Evolutionary conservation across 2,888 invertebrate species (phyloP).

Genomic region (Drosophila quinaria): DNA sequence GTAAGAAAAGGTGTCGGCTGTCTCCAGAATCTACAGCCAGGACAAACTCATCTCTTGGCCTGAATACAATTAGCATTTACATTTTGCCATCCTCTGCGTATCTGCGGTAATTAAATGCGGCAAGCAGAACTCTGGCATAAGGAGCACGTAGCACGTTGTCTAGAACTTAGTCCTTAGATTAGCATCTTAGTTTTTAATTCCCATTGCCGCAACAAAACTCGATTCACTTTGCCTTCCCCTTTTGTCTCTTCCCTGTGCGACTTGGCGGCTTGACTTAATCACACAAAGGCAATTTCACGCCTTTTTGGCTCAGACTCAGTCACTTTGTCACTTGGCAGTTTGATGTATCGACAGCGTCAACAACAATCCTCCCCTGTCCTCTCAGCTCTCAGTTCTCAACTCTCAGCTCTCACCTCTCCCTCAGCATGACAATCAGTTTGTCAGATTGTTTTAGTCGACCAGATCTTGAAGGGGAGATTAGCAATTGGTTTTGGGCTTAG

Average conservation of each 20-base stretch:
- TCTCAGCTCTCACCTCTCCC: slow-evolving; percentile 7
- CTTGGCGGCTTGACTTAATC: slow-evolving; percentile 72
- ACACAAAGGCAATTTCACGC: slow-evolving; percentile 84
- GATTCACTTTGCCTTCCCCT: background rate
- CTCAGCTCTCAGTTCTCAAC: background rate
- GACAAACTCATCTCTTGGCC: slow-evolving; percentile 15
- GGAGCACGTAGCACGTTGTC: slow-evolving; percentile 70
- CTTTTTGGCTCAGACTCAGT: slow-evolving; percentile 74
- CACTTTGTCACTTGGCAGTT: slow-evolving; percentile 78
- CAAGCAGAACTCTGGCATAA: slow-evolving; percentile 57
- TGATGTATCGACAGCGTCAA: slow-evolving; percentile 73
- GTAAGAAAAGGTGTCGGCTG: slow-evolving; percentile 78
- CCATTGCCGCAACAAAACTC: slow-evolving; percentile 17
- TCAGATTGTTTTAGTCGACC: slow-evolving; percentile 49
- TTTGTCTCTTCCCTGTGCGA: background rate
- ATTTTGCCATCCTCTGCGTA: slow-evolving; percentile 62
- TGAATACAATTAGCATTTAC: slow-evolving; percentile 75
- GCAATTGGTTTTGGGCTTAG: slow-evolving; percentile 54
- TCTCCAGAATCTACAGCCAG: slow-evolving; percentile 55
- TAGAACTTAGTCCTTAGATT: slow-evolving; percentile 59
- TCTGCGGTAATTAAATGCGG: slow-evolving; percentile 62
- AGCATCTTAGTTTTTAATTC: slow-evolving; percentile 70
- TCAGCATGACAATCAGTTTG: slow-evolving; percentile 34
- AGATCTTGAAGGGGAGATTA: slow-evolving; percentile 78
- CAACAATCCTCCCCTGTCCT: slow-evolving; percentile 26